Percentiles rank a stretch among this genome's conserved stretches.
Conservation (phyloP, 1,140 invertebrate genomes). For the Drosophila santomea region DNA sequence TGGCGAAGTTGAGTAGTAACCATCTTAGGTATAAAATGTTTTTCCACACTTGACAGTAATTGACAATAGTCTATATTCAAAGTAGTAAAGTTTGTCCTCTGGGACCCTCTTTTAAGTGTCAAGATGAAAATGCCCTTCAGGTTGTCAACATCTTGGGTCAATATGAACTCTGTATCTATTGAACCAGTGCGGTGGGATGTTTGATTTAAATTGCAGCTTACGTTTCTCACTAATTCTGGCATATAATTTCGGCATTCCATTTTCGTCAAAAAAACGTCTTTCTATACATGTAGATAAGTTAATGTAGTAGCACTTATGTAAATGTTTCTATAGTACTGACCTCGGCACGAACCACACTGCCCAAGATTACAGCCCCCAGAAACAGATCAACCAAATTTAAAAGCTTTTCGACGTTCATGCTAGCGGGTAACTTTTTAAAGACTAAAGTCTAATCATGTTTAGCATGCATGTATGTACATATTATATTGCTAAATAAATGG, state of each 20-base stretch:
- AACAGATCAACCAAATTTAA: background rate
- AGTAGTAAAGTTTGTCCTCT: conserved; percentile 12
- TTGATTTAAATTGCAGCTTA: conserved; percentile 14
- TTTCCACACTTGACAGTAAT: conserved; percentile 1
- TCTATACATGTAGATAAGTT: background rate
- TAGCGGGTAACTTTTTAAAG: background rate
- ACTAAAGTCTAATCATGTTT: background rate
- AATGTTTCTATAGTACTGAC: background rate
- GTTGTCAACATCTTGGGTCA: conserved; percentile 4
- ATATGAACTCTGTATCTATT: conserved; percentile 1
- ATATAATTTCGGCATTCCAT: conserved; percentile 20
- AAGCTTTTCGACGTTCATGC: background rate
- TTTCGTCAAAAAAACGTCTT: conserved; percentile 5
- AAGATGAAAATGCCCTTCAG: conserved; percentile 2
- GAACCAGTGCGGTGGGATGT: background rate
- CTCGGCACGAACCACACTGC: background rate
- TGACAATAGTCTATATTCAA: conserved; percentile 29
- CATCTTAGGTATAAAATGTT: conserved; percentile 7
- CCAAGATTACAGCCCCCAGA: background rate
- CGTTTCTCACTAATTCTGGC: conserved; percentile 2
- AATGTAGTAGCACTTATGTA: no score
- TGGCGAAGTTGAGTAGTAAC: conserved; percentile 9
- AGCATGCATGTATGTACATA: no score
- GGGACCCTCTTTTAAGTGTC: conserved; percentile 2
- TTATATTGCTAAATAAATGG: no score